Conservation (phyloP, 2,888 invertebrate genomes). For the Calliopum simillimum region DNA sequence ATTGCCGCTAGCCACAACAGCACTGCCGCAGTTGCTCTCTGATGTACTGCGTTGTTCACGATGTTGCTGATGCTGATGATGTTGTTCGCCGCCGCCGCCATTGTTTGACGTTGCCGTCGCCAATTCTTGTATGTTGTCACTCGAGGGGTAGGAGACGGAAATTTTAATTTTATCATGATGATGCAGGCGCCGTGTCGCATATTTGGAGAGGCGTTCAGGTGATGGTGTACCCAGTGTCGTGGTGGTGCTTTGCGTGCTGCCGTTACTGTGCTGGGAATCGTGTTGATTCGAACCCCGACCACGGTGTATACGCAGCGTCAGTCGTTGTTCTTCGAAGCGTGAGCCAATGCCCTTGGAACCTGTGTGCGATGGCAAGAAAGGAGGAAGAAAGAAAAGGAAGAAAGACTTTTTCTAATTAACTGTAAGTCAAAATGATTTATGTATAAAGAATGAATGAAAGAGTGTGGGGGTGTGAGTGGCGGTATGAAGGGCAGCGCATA, state of each 20-base stretch:
- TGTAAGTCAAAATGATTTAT: background rate
- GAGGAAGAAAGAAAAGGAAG: slow-evolving; percentile 7
- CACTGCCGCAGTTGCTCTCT: slow-evolving; percentile 65
- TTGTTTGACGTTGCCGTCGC: slow-evolving; percentile 49
- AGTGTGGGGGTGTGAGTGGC: background rate
- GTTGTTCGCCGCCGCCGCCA: slow-evolving; percentile 32
- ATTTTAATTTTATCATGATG: slow-evolving; percentile 84
- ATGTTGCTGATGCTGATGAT: slow-evolving; percentile 50
- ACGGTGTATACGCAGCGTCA: slow-evolving; percentile 90
- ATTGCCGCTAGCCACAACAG: slow-evolving; percentile 36
- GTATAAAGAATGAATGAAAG: background rate
- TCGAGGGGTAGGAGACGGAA: slow-evolving; percentile 86
- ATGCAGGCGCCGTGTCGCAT: slow-evolving; percentile 71
- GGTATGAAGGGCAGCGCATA: no score
- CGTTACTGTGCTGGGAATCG: slow-evolving; percentile 74
- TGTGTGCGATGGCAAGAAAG: slow-evolving; percentile 29
- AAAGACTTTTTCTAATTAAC: no score
- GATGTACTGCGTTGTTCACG: slow-evolving; percentile 60
- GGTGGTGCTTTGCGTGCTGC: slow-evolving; percentile 77
- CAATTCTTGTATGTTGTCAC: slow-evolving; percentile 73
- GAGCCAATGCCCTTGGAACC: slow-evolving; percentile 77
- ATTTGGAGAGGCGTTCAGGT: slow-evolving; percentile 73
- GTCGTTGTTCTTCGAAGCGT: slow-evolving; percentile 89
- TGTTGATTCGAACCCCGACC: slow-evolving; percentile 82
- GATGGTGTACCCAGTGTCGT: slow-evolving; percentile 76